Evolutionary conservation across 2,888 invertebrate species (phyloP).

Genomic region (Dysmachus trigonus): DNA sequence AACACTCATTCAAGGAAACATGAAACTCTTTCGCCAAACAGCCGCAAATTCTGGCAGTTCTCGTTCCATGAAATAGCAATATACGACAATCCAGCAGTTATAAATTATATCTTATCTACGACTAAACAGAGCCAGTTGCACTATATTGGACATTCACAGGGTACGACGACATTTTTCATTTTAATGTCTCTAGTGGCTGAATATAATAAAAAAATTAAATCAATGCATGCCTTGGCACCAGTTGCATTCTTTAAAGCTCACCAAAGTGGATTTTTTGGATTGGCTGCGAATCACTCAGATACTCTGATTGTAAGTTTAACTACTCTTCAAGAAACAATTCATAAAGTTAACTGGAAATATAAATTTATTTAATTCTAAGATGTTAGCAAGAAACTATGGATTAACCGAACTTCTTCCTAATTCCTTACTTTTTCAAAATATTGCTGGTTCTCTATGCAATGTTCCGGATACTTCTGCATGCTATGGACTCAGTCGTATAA

Average conservation of each 20-base stretch:
- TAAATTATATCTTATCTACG: constrained; percentile 66
- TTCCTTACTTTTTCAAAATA: background rate
- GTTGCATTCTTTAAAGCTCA: constrained; percentile 72
- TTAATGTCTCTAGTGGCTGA: constrained; percentile 63
- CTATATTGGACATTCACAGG: constrained; percentile 73
- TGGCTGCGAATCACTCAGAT: constrained; percentile 56
- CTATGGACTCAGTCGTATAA: background rate
- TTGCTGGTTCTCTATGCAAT: background rate
- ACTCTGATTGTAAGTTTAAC: background rate
- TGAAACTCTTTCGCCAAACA: constrained; percentile 56
- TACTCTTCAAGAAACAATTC: background rate
- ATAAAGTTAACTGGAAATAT: too few species aligned
- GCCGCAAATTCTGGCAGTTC: constrained; percentile 61
- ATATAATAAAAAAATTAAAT: constrained; percentile 65
- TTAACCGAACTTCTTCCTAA: background rate
- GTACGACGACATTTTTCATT: constrained; percentile 66
- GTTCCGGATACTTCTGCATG: background rate
- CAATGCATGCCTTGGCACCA: constrained; percentile 70
- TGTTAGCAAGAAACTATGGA: background rate
- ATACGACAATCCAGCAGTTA: constrained; percentile 71
- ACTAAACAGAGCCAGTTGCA: constrained; percentile 67
- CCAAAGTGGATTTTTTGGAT: constrained; percentile 62
- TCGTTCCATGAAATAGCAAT: constrained; percentile 69
- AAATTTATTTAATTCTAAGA: background rate
- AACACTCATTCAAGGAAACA: constrained; percentile 71